Base-by-base conservation (phyloP, 2,888 invertebrate species). In the Cephonodes hylas region DNA sequence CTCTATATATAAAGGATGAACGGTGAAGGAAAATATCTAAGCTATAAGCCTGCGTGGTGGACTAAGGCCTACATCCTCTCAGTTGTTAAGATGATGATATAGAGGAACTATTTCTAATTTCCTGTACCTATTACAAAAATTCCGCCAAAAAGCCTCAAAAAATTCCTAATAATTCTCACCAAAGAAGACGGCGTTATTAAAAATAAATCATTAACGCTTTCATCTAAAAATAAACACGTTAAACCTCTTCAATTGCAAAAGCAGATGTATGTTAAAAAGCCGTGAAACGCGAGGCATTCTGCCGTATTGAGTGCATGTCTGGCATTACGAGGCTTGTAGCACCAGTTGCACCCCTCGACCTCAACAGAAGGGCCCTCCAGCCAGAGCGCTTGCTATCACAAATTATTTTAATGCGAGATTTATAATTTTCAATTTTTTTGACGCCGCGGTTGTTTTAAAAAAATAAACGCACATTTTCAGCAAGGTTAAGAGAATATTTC, bases 311-410 rank as follows among this genome's bases (percentile, higher is more conserved):
- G 53, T 53, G 53, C 18, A 31, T 27, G 31, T 31, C 8, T 27
- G 23, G 25, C 46, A 38, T 38, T n/a, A 23, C 46, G 22, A 22
- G 45, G 22, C 20, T n/a, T 13, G 10, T 27, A 27, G 53, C 53
- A 53, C 53, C 53, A 31, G 31, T 27, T 48, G 53, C 53, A 53
- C 53, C 27, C 18, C 31, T 53, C 31, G 53, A 53, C 53, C 53
- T 20, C 45, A 27, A 3, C 15, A 13, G 45, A 13, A 53, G 53
- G 6, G 18, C 10, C 8, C 53, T 31, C 18, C 7, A 31, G 27
- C 27, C 53, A 18, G 18, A 53, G 10, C 18, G 18, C 31, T 53
- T 46, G 8, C 8, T 27, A 53, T 8, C 8, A 6, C 15, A 27
- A 6, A 53, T 15, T 15, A 18, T 18, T 27, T 27, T 20, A 22